Conservation (phyloP, 1,140 invertebrate species). For the Nasonia giraulti region DNA sequence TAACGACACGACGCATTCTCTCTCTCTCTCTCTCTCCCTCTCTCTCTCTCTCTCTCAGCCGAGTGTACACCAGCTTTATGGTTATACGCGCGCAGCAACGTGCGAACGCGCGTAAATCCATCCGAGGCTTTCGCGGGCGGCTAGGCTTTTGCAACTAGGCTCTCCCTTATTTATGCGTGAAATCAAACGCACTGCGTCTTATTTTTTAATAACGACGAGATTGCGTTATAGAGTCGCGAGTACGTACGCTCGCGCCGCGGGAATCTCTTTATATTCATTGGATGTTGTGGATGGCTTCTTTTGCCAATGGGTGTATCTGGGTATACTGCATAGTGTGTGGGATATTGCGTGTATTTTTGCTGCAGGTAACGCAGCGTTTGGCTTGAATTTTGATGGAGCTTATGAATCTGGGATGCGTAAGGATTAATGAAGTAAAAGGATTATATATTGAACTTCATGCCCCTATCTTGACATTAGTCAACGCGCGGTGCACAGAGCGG, state of each 20-base stretch:
- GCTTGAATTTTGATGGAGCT: background rate
- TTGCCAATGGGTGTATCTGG: too few species aligned
- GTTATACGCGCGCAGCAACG: background rate
- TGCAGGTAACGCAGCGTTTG: background rate
- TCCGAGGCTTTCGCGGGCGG: background rate
- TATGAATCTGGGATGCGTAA: background rate
- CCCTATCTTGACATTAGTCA: too few species aligned
- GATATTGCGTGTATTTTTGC: background rate
- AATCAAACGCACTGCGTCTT: background rate
- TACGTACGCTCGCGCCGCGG: background rate
- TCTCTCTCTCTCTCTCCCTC: background rate
- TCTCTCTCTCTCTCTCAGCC: background rate
- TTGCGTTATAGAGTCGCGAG: background rate
- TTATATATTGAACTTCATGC: background rate
- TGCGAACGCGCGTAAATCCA: background rate
- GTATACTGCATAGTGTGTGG: too few species aligned
- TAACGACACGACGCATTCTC: slow-evolving; percentile 3
- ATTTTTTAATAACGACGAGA: background rate
- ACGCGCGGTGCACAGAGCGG: too few species aligned
- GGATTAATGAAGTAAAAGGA: background rate
- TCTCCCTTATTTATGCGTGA: slow-evolving; percentile 15
- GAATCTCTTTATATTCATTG: background rate
- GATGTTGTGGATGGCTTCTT: background rate
- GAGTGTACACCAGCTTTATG: too few species aligned
- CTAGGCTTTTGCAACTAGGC: background rate